These are phyloP conservation scores for Enteromius argenteus DNA, from an alignment of 2,797 vertebrate species.

Conservation along the genomic window DNA sequence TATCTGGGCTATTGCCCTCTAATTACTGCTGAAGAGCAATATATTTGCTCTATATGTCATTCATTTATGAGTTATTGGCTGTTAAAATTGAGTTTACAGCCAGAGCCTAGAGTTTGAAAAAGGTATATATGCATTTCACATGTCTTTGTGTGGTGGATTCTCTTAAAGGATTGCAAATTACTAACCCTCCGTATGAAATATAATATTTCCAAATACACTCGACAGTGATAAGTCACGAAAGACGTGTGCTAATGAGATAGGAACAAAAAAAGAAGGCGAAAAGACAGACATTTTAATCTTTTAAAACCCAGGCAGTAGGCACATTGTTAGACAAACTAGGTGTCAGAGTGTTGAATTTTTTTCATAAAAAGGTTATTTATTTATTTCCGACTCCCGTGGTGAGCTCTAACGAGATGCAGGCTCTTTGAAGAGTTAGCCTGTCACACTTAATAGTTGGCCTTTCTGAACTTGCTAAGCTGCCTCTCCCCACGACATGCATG, in stretches of 20 bases:
- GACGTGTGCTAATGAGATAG: constrained; percentile 78
- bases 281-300: constrained; percentile 77
- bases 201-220: constrained; percentile 74
- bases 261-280: constrained; percentile 66
- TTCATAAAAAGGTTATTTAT: constrained; percentile 64
- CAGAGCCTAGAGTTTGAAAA: constrained; percentile 50
- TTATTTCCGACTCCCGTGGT: constrained; percentile 68
- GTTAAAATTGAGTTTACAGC: constrained; percentile 36
- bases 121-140: constrained; percentile 68
- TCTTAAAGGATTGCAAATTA: constrained; percentile 78
- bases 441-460: constrained; percentile 70
- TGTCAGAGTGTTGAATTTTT: constrained; percentile 74
- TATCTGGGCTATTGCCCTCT: constrained; percentile 38
- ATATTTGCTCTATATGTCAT: constrained; percentile 35
- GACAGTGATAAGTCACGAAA: constrained; percentile 76
- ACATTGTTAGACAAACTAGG: constrained; percentile 78
- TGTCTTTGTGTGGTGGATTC: constrained; percentile 65
- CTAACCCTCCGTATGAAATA: constrained; percentile 73
- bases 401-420: constrained; percentile 75
- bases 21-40: constrained; percentile 47
- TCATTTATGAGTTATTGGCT: constrained; percentile 49
- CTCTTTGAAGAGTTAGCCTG: constrained; percentile 73
- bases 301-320: constrained; percentile 75
- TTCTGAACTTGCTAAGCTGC: constrained; percentile 62
- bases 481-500: constrained; percentile 42